Evolutionary conservation across 2,888 invertebrate species (phyloP).

Genomic region (Anoplius nigerrimus): DNA sequence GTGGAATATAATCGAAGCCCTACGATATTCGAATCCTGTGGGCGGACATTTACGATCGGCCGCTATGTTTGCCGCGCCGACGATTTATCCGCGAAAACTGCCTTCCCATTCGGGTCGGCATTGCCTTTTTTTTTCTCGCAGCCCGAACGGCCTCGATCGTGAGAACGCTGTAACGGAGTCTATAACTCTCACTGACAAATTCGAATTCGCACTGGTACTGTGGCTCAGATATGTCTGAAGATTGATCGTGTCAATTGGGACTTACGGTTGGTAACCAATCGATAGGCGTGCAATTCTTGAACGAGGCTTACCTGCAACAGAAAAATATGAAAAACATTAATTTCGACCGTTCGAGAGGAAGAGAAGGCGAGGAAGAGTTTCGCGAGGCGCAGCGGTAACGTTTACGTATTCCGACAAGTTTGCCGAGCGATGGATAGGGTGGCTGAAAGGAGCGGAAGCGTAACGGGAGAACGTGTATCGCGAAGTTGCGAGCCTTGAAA

Average conservation of each 20-base stretch:
- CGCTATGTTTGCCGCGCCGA: conserved; percentile 39
- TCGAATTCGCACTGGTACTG: too few relatives aligned
- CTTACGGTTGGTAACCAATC: background rate
- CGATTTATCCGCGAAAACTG: conserved; percentile 37
- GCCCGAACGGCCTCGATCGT: too few relatives aligned
- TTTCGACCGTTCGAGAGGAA: too few relatives aligned
- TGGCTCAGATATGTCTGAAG: too few relatives aligned
- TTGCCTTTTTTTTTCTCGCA: too few relatives aligned
- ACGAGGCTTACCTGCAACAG: conserved; percentile 48
- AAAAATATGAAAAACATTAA: conserved; percentile 8
- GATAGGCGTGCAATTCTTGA: background rate
- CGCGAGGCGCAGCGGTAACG: too few relatives aligned
- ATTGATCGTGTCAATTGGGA: too few relatives aligned
- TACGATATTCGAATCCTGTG: conserved; percentile 29
- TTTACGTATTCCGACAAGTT: too few relatives aligned
- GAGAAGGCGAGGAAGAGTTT: too few relatives aligned
- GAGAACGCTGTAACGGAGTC: too few relatives aligned
- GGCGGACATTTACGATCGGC: conserved; percentile 47
- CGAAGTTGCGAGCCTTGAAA: too few relatives aligned
- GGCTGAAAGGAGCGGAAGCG: background rate
- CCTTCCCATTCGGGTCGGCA: background rate
- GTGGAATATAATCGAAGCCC: conserved; percentile 28
- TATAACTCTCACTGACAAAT: too few relatives aligned
- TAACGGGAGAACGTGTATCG: background rate
- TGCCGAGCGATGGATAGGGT: background rate